Evolutionary conservation across 2,113 vertebrate genomes (phyloP), one percentile per base, ranked within the genome.

Genomic region (Suricata suricatta): DNA sequence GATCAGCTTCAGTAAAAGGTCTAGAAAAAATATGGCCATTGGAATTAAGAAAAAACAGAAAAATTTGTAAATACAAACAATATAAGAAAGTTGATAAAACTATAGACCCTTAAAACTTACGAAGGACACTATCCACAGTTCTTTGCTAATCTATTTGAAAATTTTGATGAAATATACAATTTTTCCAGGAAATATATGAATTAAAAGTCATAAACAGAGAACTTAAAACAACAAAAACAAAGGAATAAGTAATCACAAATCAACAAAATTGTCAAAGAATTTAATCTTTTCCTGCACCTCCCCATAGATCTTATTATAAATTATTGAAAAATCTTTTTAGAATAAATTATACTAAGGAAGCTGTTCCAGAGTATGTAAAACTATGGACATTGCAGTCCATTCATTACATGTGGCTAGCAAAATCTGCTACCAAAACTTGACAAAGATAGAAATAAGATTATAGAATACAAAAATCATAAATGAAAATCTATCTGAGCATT

Each of bases 61-160:
- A 90, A 91, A 81, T 8, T 57, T 66, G 16, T 31, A 88, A 91
- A 95, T 82, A 41, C 5, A 72, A 66, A 35, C 0, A 79, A 64
- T 74, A 19, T 84, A 80, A 84, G 21, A 41, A 92, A 85, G 3
- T 74, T 72, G 27, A 60, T 25, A 41, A 64, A 82, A 66, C 9
- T 33, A 7, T 21, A 97, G 17, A 50, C 6, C 1, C 7, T 7
- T 16, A 35, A 91, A 96, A 74, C n/a, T 60, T 72, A 35, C 71
- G 33, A 81, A 95, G 17, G 60, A 88, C 1, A 68, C 7, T 63
- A 44, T 52, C 12, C 29, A 88, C 29, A 77, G 76, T 44, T 84
- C 52, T 79, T 90, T 93, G 63, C 3, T 82, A 87, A 74, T 74
- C 23, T 89, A 72, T 66, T 77, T 94, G 54, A 50, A 90, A 97